Conservation (phyloP, 2,797 vertebrate genomes). For the Oreochromis mossambicus region DNA sequence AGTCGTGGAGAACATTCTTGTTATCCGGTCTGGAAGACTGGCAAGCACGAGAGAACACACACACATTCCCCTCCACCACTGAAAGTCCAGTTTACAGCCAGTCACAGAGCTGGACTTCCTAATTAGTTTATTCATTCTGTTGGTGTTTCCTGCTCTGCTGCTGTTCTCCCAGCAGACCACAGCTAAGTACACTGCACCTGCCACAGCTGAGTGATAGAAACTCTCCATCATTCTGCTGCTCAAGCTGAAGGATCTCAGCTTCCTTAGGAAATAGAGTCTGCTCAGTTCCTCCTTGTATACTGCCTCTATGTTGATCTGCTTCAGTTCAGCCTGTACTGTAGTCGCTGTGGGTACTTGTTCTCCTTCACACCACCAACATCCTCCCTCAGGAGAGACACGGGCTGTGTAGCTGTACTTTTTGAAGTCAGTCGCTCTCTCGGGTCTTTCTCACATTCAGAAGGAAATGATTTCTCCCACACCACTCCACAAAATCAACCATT, state of each 20-base stretch:
- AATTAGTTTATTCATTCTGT: not conserved
- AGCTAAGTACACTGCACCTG: fast-evolving
- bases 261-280: not conserved
- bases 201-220: not conserved
- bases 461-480: not conserved
- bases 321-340: not conserved
- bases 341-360: not conserved
- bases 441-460: not conserved
- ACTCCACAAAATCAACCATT: not conserved
- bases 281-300: not conserved
- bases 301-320: not conserved
- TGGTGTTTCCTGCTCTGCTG: not conserved
- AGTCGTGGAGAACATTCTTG: not conserved
- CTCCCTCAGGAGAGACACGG: not conserved
- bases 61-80: not conserved
- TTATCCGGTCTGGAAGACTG: fast-evolving
- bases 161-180: not conserved
- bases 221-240: not conserved
- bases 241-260: not conserved
- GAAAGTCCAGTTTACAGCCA: not conserved
- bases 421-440: fast-evolving
- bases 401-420: not conserved
- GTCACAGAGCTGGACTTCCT: fast-evolving
- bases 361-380: not conserved
- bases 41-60: not conserved